Base-by-base conservation (phyloP, 2,888 invertebrate genomes). In the Cryptosula pallasiana region DNA sequence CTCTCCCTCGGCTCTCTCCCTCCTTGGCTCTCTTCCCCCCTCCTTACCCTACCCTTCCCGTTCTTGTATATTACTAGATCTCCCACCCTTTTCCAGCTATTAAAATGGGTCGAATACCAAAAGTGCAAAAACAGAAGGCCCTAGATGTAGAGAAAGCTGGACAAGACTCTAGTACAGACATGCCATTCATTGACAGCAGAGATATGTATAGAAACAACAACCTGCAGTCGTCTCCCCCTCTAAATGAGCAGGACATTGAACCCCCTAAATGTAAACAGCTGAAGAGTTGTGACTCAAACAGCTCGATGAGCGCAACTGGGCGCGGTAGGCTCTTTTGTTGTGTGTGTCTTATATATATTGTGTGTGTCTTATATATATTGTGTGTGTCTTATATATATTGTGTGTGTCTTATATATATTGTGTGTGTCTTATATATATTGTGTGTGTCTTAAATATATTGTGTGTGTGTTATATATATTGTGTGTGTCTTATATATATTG, bases 101-200 rank as follows among this genome's bases (percentile, higher is more conserved):
- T 1, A 81, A 82, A 74, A 83, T 83, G 83, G 83, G 83, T 3
- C 77, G 83, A 29, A 83, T 83, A 63, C 83, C 83, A 3, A 83
- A 83, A 73, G 76, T 81, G 3, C 80, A 82, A 55, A 83, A 82
- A 75, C 82, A 83, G 71, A 76, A 78, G 36, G 83, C 83, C 0
- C 72, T 83, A 69, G 78, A 78, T 55, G 34, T 25, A 63, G 27
- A 63, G 13, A 25, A 27, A 5, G 45, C 45, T 13, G 45, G 45
- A 45, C n/a, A 5, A 25, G 5, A 20, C 16, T 13, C 9, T 13
- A 9, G 16, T 5, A 55, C 55, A 13, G 63, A 63, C 32, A 13
- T 3, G 13, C 29, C n/a, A 13, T 20, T 13, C 9, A 16, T n/a
- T 5, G 32, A 63, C 27, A 27, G 57, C 16, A 5, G 13, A n/a